Evolutionary conservation across 2,797 vertebrate genomes (phyloP), one percentile per base, ranked within the genome.

Genomic region (Sebastes iracundus): DNA sequence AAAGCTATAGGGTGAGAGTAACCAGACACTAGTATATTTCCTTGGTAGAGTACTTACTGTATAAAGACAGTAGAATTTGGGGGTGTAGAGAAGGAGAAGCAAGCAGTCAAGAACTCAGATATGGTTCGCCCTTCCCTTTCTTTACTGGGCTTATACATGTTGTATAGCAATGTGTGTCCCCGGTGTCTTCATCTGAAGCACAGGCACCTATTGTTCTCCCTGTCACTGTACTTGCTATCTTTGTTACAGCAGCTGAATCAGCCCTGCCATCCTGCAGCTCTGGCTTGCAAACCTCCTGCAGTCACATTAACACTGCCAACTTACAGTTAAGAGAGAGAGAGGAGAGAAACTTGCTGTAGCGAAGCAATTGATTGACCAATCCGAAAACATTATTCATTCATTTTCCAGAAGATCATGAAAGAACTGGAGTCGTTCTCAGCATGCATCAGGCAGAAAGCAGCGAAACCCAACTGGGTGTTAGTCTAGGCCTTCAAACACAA

Each of bases 211-310:
- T 82, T 81, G 61, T 84, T 75, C 81, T 73, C 55, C 58, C 65
- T 78, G 77, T 79, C 62, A 72, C 53, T 62, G 32, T 27, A 22
- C 60, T 35, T 68, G 72, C 71, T 75, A 53, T 79, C 68, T 81
- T 83, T 77, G 59, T 75, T 81, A 64, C 28, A 71, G 55, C 14
- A 64, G 79, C 61, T 84, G 75, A 86, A 90, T 86, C 79, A 82
- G 69, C 75, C 28, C 22, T 66, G 60, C 58, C 61, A 52, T 61
- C 25, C 20, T 56, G 61, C 22, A 77, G 80, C 63, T 81, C 53
- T 14, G 49, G 53, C 18, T 61, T 55, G 27, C 18, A 75, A 62
- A 56, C 32, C 42, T 53, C n/a, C 55, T 66, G 66, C 73, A 73
- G 32, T 63, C 64, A 64, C 32, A 71, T 68, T 70, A 73, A 70